Evolutionary conservation across 2,113 vertebrate genomes (phyloP).

Genomic region (Phocoena phocoena): DNA sequence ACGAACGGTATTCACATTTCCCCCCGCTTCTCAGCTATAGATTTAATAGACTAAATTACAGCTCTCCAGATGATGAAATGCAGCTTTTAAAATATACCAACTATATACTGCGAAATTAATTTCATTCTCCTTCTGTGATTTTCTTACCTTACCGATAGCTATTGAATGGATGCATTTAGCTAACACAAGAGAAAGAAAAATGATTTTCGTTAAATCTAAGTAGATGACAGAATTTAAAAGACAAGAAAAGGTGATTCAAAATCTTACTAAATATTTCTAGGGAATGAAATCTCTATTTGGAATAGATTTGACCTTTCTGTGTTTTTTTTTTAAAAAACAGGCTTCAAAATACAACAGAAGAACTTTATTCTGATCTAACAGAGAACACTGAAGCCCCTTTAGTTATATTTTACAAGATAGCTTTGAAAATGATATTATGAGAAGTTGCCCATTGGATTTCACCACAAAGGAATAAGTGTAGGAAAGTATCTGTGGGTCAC

Average conservation of each 20-base stretch:
- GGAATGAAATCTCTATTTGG: constrained; percentile 58
- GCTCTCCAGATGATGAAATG: constrained; percentile 34
- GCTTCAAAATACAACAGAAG: constrained; percentile 62
- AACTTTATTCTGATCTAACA: constrained; percentile 66
- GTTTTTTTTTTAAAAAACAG: background rate
- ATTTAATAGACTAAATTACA: constrained; percentile 44
- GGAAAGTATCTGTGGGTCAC: constrained; percentile 26
- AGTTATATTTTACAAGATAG: constrained; percentile 56
- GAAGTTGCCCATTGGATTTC: constrained; percentile 46
- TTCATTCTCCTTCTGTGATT: constrained; percentile 48
- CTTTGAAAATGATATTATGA: constrained; percentile 49
- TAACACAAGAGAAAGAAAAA: constrained; percentile 29
- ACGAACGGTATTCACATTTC: background rate
- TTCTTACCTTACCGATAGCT: constrained; percentile 16
- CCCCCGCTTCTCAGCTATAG: constrained; percentile 11
- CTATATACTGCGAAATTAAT: constrained; percentile 51
- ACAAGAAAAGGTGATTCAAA: constrained; percentile 22
- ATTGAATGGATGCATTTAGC: constrained; percentile 8
- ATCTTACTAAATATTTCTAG: constrained; percentile 59
- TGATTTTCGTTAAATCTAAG: constrained; percentile 30
- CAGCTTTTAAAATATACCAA: constrained; percentile 44
- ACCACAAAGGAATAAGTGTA: constrained; percentile 63
- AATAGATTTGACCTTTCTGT: constrained; percentile 68
- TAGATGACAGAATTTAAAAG: constrained; percentile 48
- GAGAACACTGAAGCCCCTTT: constrained; percentile 53